Evolutionary conservation across 1,140 invertebrate genomes (phyloP), one percentile per base, ranked within the genome.

Genomic region (Macrocentrus cingulum): DNA sequence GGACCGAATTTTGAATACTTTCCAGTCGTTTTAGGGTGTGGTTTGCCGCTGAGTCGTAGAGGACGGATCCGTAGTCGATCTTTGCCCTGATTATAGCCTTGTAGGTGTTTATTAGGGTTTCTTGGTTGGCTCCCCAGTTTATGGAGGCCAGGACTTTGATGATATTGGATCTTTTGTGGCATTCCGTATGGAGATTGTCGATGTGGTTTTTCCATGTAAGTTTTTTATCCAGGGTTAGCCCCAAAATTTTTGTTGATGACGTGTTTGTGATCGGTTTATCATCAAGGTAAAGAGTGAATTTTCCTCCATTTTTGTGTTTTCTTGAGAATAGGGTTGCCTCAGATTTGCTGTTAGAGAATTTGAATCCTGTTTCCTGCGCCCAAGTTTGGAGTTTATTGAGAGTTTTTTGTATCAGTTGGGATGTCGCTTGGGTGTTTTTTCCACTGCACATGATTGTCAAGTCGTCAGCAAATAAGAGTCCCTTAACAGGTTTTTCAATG

Each of bases 181-280:
- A 50, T 4, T 50, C 18, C 9, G 2, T 6, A 32, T 1, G 13
- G 1, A 50, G 15, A 1, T 16, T 7, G 9, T 50, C n/a, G 42
- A 64, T 46, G n/a, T 63, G 50, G 0, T 7, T 7, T 42, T 42
- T 60, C 60, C 53, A 68, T 2, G 32, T 56, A 9, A 65, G 4
- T 49, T 55, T 58, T 0, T 41, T 22, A 32, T 66, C 58, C 37
- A 68, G 60, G 5, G 25, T 39, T 1, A 62, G n/a, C 1, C 62
- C 66, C 0, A 68, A 56, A 3, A 66, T 59, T 63, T 62, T 62
- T 2, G 60, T 51, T 2, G 32, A 19, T 0, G 64, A 8, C 0
- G 39, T 39, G n/a, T 18, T 58, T 58, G 22, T 0, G 58, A 29
- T 54, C 36, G 2, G 8, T 56, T 15, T 5, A 15, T 54, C 18